A percentile compares a stretch with the other conserved stretches of the same genome.
Evolutionary conservation across 1,140 invertebrate genomes (phyloP).

Genomic region (Dinoponera quadriceps): DNA sequence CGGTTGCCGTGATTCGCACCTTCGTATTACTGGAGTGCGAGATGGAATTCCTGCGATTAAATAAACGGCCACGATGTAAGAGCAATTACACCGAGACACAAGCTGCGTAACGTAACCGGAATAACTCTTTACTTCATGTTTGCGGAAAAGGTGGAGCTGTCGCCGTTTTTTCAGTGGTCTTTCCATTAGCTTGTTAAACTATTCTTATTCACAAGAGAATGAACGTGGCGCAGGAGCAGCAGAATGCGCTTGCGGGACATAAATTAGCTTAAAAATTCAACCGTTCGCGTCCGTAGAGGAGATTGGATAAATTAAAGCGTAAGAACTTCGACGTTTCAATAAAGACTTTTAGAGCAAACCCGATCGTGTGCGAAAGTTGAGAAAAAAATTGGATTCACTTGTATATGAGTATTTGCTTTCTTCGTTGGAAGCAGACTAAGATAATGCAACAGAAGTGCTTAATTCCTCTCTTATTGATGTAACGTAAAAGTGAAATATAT

Average conservation of each 20-base stretch:
- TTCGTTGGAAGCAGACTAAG: no score
- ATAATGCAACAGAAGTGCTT: no score
- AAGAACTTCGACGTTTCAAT: background rate
- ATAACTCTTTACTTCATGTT: slow-evolving; percentile 64
- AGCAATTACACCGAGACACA: slow-evolving; percentile 42
- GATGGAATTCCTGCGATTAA: slow-evolving; percentile 49
- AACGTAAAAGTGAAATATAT: no score
- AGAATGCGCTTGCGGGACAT: background rate
- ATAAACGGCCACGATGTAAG: slow-evolving; percentile 38
- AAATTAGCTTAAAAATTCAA: slow-evolving; percentile 10
- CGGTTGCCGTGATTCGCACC: slow-evolving; percentile 36
- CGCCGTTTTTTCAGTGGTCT: background rate
- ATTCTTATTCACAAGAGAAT: slow-evolving; percentile 6
- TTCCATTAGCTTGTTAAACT: slow-evolving; percentile 38
- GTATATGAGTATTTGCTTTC: no score
- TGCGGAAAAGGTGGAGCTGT: slow-evolving; percentile 21
- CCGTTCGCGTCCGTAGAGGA: background rate
- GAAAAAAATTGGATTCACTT: no score
- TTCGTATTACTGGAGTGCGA: slow-evolving; percentile 24
- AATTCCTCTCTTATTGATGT: no score
- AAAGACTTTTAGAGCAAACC: slow-evolving; percentile 3
- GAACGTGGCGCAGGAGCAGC: background rate
- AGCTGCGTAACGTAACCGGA: slow-evolving; percentile 30
- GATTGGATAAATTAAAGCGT: background rate
- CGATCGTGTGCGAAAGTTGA: background rate